phyloP scores from a whole-genome alignment of 1,140 invertebrate genomes.

The Sitobion miscanthi region DNA sequence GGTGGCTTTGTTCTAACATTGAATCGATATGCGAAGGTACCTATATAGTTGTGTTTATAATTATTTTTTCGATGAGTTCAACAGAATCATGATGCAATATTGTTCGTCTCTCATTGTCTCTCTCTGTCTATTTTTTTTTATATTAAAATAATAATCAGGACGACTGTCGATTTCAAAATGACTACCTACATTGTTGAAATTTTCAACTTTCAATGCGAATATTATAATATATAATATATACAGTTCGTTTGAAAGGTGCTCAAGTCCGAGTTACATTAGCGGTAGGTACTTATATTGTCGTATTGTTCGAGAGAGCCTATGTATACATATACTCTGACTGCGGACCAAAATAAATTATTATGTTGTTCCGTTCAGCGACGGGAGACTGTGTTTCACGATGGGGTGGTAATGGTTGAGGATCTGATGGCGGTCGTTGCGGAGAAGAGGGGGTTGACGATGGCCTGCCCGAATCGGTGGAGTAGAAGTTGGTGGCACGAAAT shows the following conservation, averaged over 20 bases:
- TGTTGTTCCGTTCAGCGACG: not conserved
- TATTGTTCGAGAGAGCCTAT: too few relatives aligned
- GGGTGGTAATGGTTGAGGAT: not conserved
- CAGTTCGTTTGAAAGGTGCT: not conserved
- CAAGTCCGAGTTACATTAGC: not conserved
- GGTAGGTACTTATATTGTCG: not conserved
- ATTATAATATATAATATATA: not conserved
- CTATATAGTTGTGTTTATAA: not conserved
- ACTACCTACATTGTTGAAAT: not conserved
- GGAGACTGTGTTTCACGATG: not conserved
- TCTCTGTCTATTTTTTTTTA: not conserved
- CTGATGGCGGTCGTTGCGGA: not conserved
- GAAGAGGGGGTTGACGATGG: not conserved
- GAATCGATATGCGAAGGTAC: not conserved
- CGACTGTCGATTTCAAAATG: not conserved
- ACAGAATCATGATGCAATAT: too few relatives aligned
- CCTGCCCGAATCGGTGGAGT: too few relatives aligned
- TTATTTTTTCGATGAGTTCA: not conserved
- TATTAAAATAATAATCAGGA: not conserved
- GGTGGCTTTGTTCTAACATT: not conserved
- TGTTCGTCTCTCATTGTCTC: not conserved
- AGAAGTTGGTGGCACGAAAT: not conserved
- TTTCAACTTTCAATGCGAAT: not conserved
- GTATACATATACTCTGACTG: too few relatives aligned
- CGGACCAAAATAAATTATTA: not conserved